A percentile compares a stretch with the other conserved stretches of the same genome.
Conservation (phyloP, 2,797 vertebrate genomes). For the Sebastes minor region DNA sequence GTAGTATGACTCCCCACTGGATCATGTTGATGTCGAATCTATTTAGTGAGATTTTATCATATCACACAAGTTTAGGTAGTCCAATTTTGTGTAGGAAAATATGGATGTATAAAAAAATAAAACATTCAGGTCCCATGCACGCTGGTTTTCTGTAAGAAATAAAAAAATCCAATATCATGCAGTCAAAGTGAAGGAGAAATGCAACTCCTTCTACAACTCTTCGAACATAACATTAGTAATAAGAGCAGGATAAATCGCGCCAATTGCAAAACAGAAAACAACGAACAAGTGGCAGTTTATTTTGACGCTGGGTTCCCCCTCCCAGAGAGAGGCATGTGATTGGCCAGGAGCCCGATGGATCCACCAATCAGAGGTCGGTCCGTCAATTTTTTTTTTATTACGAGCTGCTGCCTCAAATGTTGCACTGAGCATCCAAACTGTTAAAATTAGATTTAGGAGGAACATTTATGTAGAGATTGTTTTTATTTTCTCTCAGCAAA, state of each 20-base stretch:
- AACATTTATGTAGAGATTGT: not conserved
- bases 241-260: slow-evolving; percentile 29
- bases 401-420: not conserved
- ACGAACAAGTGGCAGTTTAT: slow-evolving; percentile 61
- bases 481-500: not conserved
- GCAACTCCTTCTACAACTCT: not conserved
- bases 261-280: slow-evolving; percentile 42
- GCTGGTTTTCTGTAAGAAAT: not conserved
- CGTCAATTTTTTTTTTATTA: slow-evolving; percentile 43
- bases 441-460: not conserved
- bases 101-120: not conserved
- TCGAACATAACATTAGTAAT: not conserved
- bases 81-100: not conserved
- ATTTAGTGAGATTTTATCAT: slow-evolving; percentile 50
- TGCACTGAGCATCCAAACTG: not conserved
- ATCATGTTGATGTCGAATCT: slow-evolving; percentile 57
- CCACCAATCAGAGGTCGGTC: slow-evolving; percentile 71
- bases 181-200: slow-evolving; percentile 3
- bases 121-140: not conserved
- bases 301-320: slow-evolving; percentile 67
- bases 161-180: not conserved
- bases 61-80: slow-evolving; percentile 18
- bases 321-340: slow-evolving; percentile 61
- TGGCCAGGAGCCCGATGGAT: slow-evolving; percentile 51
- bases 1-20: slow-evolving; percentile 56